Evolutionary conservation across 2,113 vertebrate genomes (phyloP), one percentile per base, ranked within the genome.

Genomic region (Sebastes fasciatus): DNA sequence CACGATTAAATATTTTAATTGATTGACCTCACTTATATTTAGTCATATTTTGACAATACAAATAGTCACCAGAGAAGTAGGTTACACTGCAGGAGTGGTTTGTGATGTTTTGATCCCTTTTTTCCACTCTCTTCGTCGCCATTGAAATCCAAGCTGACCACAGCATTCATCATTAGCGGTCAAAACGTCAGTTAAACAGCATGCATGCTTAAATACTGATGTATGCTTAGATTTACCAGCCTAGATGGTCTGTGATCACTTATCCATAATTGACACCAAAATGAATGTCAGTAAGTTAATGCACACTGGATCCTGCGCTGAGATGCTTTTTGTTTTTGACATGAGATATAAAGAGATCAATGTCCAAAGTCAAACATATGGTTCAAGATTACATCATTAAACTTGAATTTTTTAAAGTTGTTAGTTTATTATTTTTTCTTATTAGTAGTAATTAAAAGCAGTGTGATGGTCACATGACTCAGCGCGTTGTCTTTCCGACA

Each of bases 221-320:
- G 40, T 62, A 10, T 26, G n/a, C 42, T 73, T 48, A 61, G 43
- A 58, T 54, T 75, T 46, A 51, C 26, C 45, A 26, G 40, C 55
- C 42, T 23, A 79, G 63, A 66, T 64, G 63, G 42, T 55, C 68
- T 10, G n/a, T 54, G 76, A 74, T 62, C 48, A 62, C 17, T 61
- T 54, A 45, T 16, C 61, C 69, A 13, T 45, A 54, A 61, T 69
- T 55, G 63, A 69, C 65, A 42, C 21, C 17, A 34, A 14, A 55
- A 61, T 68, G 5, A 48, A 68, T 8, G 21, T 13, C 34, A 8
- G 67, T 16, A 26, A 14, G 26, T 62, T 13, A 49, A 62, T 62
- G 43, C 57, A 49, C 60, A 71, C 34, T 48, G 40, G 23, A 70
- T 61, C 9, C 55, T 70, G 21, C 4, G 48, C 40, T 19, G 40